Percentiles rank a stretch among this genome's conserved stretches.
These are phyloP conservation scores for Recurvirostra avosetta DNA, from an alignment of 2,113 vertebrate species.

Conservation along the genomic window DNA sequence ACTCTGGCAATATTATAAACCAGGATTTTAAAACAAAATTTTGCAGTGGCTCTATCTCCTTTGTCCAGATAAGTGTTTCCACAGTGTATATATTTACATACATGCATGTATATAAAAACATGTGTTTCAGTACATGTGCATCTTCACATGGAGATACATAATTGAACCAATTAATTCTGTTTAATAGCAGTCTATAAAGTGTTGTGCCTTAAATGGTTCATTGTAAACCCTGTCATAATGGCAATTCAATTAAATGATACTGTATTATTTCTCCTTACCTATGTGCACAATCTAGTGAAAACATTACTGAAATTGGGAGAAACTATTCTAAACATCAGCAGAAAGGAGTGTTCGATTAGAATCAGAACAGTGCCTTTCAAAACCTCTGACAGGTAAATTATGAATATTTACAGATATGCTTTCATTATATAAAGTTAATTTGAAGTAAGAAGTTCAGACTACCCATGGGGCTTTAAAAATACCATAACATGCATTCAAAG, in stretches of 20 bases:
- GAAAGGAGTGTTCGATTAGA: slow-evolving; percentile 44
- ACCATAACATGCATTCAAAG: neutral
- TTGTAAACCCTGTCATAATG: neutral
- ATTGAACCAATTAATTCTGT: neutral
- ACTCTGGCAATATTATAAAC: neutral
- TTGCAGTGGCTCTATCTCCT: neutral
- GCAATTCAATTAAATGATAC: slow-evolving; percentile 13
- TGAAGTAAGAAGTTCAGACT: neutral
- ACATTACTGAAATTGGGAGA: slow-evolving; percentile 32
- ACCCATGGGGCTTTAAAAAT: neutral
- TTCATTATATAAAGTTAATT: neutral
- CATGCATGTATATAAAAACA: neutral
- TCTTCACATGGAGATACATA: neutral
- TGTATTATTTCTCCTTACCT: slow-evolving; percentile 39
- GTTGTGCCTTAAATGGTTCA: neutral
- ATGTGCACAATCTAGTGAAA: slow-evolving; percentile 37
- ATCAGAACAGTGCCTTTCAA: slow-evolving; percentile 32
- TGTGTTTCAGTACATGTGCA: neutral
- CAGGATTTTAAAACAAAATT: neutral
- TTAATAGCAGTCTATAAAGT: neutral
- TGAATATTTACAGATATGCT: slow-evolving; percentile 4
- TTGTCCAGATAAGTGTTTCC: neutral
- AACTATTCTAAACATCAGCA: slow-evolving; percentile 29
- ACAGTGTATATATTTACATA: neutral
- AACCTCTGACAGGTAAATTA: slow-evolving; percentile 30